Evolutionary conservation across 2,797 vertebrate genomes (phyloP).

Genomic region (Rousettus madagascariensis): DNA sequence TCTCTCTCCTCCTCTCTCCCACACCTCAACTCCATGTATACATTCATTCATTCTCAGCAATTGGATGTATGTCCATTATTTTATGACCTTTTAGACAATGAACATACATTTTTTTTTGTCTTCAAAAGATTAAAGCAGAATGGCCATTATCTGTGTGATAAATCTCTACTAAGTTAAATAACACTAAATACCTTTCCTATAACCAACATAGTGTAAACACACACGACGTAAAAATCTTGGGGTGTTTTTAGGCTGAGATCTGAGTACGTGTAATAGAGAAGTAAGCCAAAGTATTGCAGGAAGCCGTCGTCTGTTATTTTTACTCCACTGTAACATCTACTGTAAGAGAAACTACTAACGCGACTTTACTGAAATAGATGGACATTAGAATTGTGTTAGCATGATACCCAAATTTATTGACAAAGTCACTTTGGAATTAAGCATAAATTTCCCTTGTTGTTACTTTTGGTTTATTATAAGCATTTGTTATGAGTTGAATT

Average conservation of each 20-base stretch:
- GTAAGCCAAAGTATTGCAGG: neutral
- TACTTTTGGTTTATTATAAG: neutral
- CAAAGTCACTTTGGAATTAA: neutral
- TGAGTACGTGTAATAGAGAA: neutral
- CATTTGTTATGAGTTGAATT: neutral
- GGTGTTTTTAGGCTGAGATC: neutral
- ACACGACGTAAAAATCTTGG: neutral
- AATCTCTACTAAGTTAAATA: neutral
- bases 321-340: neutral
- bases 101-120: neutral
- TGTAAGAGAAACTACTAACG: neutral
- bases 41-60: neutral
- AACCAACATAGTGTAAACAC: neutral
- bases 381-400: neutral
- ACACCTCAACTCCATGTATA: neutral
- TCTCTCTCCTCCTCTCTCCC: neutral
- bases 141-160: neutral
- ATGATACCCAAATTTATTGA: neutral
- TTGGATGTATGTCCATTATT: neutral
- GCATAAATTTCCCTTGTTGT: neutral
- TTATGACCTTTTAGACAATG: neutral
- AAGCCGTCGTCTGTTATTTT: neutral
- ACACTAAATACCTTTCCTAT: neutral
- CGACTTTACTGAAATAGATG: neutral
- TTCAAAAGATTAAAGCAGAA: conserved; percentile 21